These are phyloP conservation scores for Arbacia lixula DNA, from an alignment of 53 echinoderm and acorn worm species.

Conservation along the genomic window DNA sequence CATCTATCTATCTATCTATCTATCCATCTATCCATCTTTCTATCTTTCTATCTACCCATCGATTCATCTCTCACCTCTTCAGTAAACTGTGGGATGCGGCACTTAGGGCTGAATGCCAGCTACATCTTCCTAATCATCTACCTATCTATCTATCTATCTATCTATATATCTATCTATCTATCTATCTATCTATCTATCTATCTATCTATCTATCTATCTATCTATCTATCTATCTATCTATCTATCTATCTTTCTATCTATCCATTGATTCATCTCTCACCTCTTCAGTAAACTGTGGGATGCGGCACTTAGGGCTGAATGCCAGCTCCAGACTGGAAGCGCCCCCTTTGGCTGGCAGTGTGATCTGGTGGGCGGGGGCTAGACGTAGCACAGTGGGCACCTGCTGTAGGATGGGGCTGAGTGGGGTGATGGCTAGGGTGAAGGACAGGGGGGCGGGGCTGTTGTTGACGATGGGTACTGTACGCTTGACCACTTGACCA, in stretches of 20 bases:
- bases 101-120: constrained; percentile 84
- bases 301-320: constrained; percentile 95
- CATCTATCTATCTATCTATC: no score
- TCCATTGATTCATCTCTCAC: no score
- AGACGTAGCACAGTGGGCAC: constrained; percentile 88
- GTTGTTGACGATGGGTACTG: constrained; percentile 88
- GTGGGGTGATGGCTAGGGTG: constrained; percentile 95
- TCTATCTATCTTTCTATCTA: no score
- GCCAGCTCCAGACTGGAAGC: constrained; percentile 82
- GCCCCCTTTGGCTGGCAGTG: constrained; percentile 87
- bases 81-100: constrained; percentile 91
- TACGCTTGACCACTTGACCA: constrained; percentile 78
- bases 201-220: no score
- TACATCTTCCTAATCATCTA: no score
- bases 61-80: constrained; percentile 97
- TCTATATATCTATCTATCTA: no score
- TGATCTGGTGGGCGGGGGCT: constrained; percentile 79
- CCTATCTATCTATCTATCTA: no score
- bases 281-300: constrained; percentile 98
- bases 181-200: no score
- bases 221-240: no score
- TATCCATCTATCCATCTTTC: no score
- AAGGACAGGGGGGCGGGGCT: constrained; percentile 93
- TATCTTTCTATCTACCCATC: no score
- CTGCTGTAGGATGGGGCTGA: constrained; percentile 86